phyloP scores from a whole-genome alignment of 2,888 invertebrate genomes.

The Phragmatobia fuliginosa region DNA sequence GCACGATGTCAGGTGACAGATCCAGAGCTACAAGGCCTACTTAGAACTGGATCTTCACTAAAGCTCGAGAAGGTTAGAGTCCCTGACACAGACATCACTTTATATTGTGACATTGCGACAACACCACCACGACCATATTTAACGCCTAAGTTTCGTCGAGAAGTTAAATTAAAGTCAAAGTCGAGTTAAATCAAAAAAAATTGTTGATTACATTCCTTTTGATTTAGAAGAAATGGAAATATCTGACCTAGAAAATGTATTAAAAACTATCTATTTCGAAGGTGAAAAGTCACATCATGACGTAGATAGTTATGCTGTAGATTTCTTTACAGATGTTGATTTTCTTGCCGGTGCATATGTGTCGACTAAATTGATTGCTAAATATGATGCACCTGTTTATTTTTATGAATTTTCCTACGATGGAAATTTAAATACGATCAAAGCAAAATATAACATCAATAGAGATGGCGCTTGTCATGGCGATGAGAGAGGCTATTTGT shows the following conservation, averaged over 20 bases:
- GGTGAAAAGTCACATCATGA: conserved; percentile 67
- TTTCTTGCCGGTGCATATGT: conserved; percentile 74
- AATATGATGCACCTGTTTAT: conserved; percentile 78
- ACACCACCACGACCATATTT: too few species aligned
- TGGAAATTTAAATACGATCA: conserved; percentile 83
- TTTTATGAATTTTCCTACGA: conserved; percentile 87
- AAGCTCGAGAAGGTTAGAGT: too few species aligned
- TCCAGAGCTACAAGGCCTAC: too few species aligned
- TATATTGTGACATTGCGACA: too few species aligned
- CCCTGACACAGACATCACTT: too few species aligned
- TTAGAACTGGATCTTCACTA: too few species aligned
- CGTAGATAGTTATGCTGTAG: conserved; percentile 72
- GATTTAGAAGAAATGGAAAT: conserved; percentile 58
- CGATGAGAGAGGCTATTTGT: conserved; percentile 87
- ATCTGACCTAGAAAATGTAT: conserved; percentile 58
- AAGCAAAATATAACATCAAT: conserved; percentile 73
- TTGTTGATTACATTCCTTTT: conserved; percentile 69
- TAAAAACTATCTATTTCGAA: conserved; percentile 80
- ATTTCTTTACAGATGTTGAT: conserved; percentile 82
- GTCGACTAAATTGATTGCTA: conserved; percentile 68
- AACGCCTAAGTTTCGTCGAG: too few species aligned
- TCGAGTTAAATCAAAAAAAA: conserved; percentile 62
- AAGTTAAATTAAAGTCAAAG: too few species aligned
- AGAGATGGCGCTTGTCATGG: conserved; percentile 86
- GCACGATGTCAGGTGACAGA: too few species aligned